Evolutionary conservation across 1,140 invertebrate genomes (phyloP).

Genomic region (Steinernema khuongi): DNA sequence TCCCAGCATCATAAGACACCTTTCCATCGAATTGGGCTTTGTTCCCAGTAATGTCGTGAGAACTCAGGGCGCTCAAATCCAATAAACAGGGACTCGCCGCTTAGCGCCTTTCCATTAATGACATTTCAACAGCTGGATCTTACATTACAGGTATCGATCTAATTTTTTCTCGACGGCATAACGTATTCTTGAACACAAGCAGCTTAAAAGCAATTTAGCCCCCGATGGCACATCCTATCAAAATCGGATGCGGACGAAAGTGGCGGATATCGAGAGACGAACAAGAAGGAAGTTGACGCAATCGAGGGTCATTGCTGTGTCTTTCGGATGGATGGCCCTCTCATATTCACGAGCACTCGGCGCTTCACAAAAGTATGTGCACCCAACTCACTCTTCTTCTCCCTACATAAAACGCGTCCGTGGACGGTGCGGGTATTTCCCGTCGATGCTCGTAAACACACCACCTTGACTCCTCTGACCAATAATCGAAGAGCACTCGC

Average conservation of each 20-base stretch:
- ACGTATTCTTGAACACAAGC: too few species aligned
- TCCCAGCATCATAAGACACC: too few species aligned
- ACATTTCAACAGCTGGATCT: too few species aligned
- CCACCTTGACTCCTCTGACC: background rate
- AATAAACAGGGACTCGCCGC: too few species aligned
- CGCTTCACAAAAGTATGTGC: slow-evolving; percentile 45
- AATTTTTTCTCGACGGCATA: too few species aligned
- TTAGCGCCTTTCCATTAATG: too few species aligned
- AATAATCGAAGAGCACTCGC: background rate
- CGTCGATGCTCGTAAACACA: background rate
- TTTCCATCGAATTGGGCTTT: too few species aligned
- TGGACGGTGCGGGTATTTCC: background rate
- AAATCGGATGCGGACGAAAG: slow-evolving; percentile 37
- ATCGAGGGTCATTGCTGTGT: slow-evolving; percentile 48
- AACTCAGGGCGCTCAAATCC: too few species aligned
- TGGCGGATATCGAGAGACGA: slow-evolving; percentile 41
- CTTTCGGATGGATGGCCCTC: slow-evolving; percentile 52
- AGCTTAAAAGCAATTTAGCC: slow-evolving; percentile 33
- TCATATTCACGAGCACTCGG: slow-evolving; percentile 54
- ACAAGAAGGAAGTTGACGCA: slow-evolving; percentile 45
- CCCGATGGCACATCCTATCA: slow-evolving; percentile 51
- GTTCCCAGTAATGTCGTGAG: too few species aligned
- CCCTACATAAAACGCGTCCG: background rate
- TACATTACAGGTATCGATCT: too few species aligned
- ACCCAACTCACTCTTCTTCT: background rate